A percentile compares a stretch with the other conserved stretches of the same genome.
These are phyloP conservation scores for Picathartes gymnocephalus DNA, from an alignment of 2,113 vertebrate genomes.

Conservation along the genomic window DNA sequence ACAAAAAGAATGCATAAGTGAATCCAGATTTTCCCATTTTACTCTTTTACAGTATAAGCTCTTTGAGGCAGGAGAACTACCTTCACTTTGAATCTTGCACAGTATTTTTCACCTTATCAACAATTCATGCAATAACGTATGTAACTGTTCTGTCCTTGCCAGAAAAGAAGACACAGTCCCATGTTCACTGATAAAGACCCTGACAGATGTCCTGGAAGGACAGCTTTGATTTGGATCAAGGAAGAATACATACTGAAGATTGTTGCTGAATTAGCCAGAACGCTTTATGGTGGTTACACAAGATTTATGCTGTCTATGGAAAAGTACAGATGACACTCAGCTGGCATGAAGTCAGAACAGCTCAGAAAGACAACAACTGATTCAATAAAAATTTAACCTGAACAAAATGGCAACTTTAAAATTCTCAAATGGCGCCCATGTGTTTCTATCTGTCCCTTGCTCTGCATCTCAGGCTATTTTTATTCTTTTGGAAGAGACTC, in stretches of 20 bases:
- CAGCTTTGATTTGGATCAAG: background rate
- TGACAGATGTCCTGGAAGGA: background rate
- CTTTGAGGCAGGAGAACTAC: background rate
- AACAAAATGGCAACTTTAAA: background rate
- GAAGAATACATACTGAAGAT: background rate
- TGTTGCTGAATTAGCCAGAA: background rate
- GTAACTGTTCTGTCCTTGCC: background rate
- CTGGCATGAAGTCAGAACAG: conserved; percentile 9
- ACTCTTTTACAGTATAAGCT: background rate
- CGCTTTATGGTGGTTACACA: background rate
- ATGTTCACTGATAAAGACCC: background rate
- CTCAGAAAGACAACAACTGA: background rate
- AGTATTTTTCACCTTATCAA: background rate
- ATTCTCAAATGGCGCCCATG: background rate
- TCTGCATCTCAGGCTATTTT: background rate
- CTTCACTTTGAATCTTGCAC: background rate
- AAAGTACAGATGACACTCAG: conserved; percentile 6
- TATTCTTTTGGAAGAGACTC: background rate
- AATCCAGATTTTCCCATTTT: conserved; percentile 48
- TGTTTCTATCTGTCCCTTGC: background rate
- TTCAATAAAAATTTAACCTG: conserved; percentile 19
- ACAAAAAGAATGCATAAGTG: conserved; percentile 36
- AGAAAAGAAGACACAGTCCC: background rate
- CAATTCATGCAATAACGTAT: background rate
- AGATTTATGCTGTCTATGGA: background rate